A percentile compares a stretch with the other conserved stretches of the same genome.
phyloP scores from a whole-genome alignment of 2,888 invertebrate genomes.

The Alitta virens region DNA sequence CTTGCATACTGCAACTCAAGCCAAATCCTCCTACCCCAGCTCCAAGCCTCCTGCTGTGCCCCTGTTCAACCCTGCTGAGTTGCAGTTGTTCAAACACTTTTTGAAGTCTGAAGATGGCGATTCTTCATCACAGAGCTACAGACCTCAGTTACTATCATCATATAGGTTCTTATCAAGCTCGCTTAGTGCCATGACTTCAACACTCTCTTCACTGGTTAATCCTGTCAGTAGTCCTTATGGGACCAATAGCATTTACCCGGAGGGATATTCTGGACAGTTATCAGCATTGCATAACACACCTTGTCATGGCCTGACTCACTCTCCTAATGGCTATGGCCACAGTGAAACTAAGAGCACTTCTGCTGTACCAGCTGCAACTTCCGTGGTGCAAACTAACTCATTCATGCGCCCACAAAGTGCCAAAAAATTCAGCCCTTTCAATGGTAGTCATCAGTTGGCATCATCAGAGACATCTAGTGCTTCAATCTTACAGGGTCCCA shows the following conservation, averaged over 20 bases:
- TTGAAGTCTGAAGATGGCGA: not conserved
- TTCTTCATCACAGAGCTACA: constrained; percentile 1
- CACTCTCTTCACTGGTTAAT: not conserved
- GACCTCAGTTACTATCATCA: not conserved
- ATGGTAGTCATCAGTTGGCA: no score
- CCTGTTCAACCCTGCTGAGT: constrained; percentile 5
- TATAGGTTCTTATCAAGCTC: not conserved
- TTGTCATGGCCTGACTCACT: not conserved
- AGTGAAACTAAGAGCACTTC: not conserved
- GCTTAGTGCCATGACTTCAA: not conserved
- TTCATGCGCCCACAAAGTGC: constrained; percentile 12
- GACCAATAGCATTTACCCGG: not conserved
- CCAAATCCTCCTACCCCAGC: not conserved
- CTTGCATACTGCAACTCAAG: not conserved
- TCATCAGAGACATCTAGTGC: no score
- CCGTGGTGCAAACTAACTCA: constrained; percentile 7
- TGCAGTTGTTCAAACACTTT: constrained; percentile 8
- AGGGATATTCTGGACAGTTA: not conserved
- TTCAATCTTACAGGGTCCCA: no score
- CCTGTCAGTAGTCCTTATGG: not conserved
- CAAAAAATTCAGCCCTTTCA: no score
- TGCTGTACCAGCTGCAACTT: not conserved
- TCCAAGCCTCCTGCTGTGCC: constrained; percentile 3
- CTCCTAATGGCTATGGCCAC: not conserved
- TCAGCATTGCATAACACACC: not conserved